Evolutionary conservation across 1,140 invertebrate genomes (phyloP).

Genomic region (Philopotamus ludificatus): DNA sequence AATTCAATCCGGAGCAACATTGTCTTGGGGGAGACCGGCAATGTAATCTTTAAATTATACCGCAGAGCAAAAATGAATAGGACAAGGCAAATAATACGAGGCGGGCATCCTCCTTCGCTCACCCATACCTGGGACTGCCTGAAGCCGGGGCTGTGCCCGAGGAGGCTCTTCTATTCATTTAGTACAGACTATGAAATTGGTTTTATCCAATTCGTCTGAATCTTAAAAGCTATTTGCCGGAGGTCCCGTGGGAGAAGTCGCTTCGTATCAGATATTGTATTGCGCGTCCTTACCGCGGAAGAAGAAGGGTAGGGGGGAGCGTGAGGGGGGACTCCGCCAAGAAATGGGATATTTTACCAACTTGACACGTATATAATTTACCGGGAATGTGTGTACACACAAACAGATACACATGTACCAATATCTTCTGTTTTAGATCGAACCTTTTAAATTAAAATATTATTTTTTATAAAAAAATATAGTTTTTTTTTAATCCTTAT

Average conservation of each 20-base stretch:
- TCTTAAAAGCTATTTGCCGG: constrained; percentile 42
- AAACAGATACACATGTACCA: too few relatives aligned
- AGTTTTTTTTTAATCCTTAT: too few relatives aligned
- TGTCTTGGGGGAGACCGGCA: constrained; percentile 7
- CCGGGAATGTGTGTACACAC: too few relatives aligned
- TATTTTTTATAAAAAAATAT: too few relatives aligned
- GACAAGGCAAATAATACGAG: constrained; percentile 9
- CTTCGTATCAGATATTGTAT: constrained; percentile 38
- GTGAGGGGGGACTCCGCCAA: too few relatives aligned
- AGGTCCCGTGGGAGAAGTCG: constrained; percentile 34
- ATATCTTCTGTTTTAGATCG: too few relatives aligned
- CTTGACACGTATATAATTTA: too few relatives aligned
- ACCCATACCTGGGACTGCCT: not conserved
- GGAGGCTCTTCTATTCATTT: constrained; percentile 35
- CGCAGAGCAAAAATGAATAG: constrained; percentile 11
- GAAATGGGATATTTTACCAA: not conserved
- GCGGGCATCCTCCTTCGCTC: not conserved
- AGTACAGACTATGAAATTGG: constrained; percentile 42
- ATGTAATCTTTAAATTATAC: constrained; percentile 27
- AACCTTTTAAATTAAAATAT: too few relatives aligned
- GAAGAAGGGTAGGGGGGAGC: not conserved
- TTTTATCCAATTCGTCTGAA: constrained; percentile 43
- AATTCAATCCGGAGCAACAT: constrained; percentile 22
- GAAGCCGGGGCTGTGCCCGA: not conserved
- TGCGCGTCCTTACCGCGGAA: constrained; percentile 27